Base-by-base conservation (phyloP, 2,888 invertebrate species). In the Allophyes oxyacanthae region DNA sequence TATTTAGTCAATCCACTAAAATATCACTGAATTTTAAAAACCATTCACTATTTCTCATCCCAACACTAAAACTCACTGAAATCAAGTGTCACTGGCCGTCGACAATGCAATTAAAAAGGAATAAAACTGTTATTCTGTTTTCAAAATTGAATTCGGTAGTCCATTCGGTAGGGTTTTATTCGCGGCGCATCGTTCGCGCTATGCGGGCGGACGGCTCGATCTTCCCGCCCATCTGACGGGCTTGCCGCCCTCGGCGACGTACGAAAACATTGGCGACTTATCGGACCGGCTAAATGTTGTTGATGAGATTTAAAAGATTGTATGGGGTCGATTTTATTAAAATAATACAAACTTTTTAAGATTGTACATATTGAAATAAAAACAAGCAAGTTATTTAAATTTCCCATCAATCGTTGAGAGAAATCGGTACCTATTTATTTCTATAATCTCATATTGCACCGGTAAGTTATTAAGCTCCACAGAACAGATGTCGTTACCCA, bases 211-310 rank as follows among this genome's bases (percentile, higher is more conserved):
- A 77, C 79, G 81, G 81, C 76, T 75, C 84, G 83, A 77, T 76
- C 72, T 81, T 80, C 77, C 83, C 86, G 88, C 81, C 79, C 87
- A 79, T 89, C 85, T 91, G 91, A 83, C 91, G 90, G 75, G 79
- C 75, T 70, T 75, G 82, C 80, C 84, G 85, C 80, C 70, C 64
- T 65, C 63, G 51, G 54, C 60, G 57, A 58, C 61, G 65, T 64
- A 58, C 66, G 67, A 72, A 70, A 69, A 62, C 72, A 75, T 71
- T 55, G 64, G 52, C 56, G 56, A 49, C 52, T 63, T 63, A 75
- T 57, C 61, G 53, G 44, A 70, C 57, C 52, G 44, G 34, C 38
- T 63, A 64, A 64, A 70, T 50, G 60, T 38, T 62, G 54, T 54
- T 53, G 33, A 53, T 51, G 65, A 49, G 41, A 41, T 33, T 65